These are phyloP conservation scores for Ammodytes marinus DNA, from an alignment of 2,113 vertebrate genomes.

Conservation along the genomic window DNA sequence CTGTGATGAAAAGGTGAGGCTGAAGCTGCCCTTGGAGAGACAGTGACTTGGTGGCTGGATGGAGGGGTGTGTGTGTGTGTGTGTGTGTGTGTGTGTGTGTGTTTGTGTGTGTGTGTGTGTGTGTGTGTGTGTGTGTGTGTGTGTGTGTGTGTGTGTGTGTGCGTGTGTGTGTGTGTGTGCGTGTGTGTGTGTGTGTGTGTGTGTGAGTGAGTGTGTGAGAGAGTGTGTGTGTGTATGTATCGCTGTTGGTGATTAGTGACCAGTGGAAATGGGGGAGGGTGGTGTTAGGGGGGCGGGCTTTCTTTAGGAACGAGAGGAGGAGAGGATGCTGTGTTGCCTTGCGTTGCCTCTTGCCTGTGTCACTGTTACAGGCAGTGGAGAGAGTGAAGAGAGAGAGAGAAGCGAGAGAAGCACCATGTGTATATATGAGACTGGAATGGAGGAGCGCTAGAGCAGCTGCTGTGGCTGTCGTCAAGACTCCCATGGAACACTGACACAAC, in stretches of 20 bases:
- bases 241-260: conserved; percentile 48
- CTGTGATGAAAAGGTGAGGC: too few species aligned
- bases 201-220: too few species aligned
- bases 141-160: too few species aligned
- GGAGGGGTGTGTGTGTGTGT: too few species aligned
- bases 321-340: conserved; percentile 41
- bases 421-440: conserved; percentile 63
- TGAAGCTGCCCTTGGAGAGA: too few species aligned
- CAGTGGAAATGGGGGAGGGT: conserved; percentile 34
- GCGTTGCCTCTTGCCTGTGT: conserved; percentile 12
- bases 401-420: conserved; percentile 63
- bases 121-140: too few species aligned
- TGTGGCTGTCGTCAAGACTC: conserved; percentile 42
- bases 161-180: too few species aligned
- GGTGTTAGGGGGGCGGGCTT: conserved; percentile 52
- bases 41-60: too few species aligned
- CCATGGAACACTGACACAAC: conserved; percentile 16
- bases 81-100: too few species aligned
- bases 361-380: conserved; percentile 66
- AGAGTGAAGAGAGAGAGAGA: not conserved
- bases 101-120: too few species aligned
- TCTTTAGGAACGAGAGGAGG: conserved; percentile 42
- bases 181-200: too few species aligned
- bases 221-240: not conserved
- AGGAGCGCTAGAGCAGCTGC: conserved; percentile 59